Conservation (phyloP, 2,113 vertebrate species). For the Prochilodus magdalenae region DNA sequence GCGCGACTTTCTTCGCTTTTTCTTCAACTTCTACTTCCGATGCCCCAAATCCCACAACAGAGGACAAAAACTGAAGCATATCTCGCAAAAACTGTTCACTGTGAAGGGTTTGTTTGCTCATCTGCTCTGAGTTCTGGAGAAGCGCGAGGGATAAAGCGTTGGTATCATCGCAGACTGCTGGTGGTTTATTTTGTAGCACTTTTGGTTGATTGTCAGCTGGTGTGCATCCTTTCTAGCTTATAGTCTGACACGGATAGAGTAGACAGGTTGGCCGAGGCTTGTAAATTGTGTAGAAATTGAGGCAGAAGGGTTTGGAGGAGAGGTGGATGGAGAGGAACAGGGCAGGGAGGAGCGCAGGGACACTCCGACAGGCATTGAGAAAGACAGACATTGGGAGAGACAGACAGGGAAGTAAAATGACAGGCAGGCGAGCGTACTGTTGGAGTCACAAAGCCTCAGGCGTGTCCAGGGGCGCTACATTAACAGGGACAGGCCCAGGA, state of each 20-base stretch:
- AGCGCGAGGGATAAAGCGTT: constrained; percentile 3
- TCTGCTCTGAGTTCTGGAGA: constrained; percentile 23
- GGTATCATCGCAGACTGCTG: not conserved
- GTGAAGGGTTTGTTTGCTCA: constrained; percentile 28
- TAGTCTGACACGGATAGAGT: constrained; percentile 2
- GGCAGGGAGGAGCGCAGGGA: constrained; percentile 9
- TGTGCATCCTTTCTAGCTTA: constrained; percentile 3
- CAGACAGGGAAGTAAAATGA: constrained; percentile 37
- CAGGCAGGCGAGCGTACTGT: constrained; percentile 11
- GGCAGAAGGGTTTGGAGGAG: not conserved
- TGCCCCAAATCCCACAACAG: constrained; percentile 34
- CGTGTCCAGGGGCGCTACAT: constrained; percentile 53
- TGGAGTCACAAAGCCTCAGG: constrained; percentile 50
- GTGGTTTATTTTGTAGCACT: constrained; percentile 8
- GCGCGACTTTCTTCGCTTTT: constrained; percentile 36
- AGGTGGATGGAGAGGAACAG: not conserved
- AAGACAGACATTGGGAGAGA: constrained; percentile 13
- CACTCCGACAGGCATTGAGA: constrained; percentile 28
- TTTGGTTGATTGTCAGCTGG: constrained; percentile 19
- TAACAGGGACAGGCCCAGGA: constrained; percentile 59
- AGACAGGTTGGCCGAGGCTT: constrained; percentile 24
- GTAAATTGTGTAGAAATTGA: constrained; percentile 12
- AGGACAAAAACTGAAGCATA: constrained; percentile 15
- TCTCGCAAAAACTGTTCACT: constrained; percentile 26
- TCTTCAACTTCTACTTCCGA: constrained; percentile 25